phyloP scores from a whole-genome alignment of 2,888 invertebrate genomes.

The Campoplex nolae region DNA sequence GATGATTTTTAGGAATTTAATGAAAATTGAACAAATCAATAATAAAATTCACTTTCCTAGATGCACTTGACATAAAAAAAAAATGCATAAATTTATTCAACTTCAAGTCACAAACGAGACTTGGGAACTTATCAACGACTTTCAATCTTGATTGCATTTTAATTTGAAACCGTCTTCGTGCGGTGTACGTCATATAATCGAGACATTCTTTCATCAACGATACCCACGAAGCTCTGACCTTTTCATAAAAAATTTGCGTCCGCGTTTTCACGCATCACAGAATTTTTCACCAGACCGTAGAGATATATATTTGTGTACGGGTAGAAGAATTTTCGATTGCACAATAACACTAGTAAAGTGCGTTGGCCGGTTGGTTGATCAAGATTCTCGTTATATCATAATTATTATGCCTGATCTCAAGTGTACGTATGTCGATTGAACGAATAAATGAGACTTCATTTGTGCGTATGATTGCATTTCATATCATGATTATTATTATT shows the following conservation, averaged over 20 bases:
- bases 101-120: background rate
- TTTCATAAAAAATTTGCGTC: constrained; percentile 48
- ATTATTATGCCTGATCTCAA: background rate
- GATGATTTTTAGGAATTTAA: no score
- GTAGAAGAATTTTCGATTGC: constrained; percentile 46
- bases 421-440: background rate
- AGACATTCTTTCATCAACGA: constrained; percentile 2
- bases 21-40: background rate
- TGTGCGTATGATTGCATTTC: background rate
- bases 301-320: constrained; percentile 1
- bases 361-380: constrained; percentile 43
- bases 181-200: constrained; percentile 4
- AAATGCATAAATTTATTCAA: background rate
- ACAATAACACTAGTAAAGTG: constrained; percentile 47
- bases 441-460: background rate
- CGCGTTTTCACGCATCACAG: constrained; percentile 58
- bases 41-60: no score
- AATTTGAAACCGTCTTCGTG: constrained; percentile 8
- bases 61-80: background rate
- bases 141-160: constrained; percentile 10
- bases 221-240: constrained; percentile 45
- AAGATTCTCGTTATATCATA: constrained; percentile 19
- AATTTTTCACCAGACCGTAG: constrained; percentile 19
- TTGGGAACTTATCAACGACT: constrained; percentile 4
- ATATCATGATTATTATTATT: background rate